A percentile compares a stretch with the other conserved stretches of the same genome.
phyloP scores from a whole-genome alignment of 2,113 vertebrate species.

The Columbina picui region DNA sequence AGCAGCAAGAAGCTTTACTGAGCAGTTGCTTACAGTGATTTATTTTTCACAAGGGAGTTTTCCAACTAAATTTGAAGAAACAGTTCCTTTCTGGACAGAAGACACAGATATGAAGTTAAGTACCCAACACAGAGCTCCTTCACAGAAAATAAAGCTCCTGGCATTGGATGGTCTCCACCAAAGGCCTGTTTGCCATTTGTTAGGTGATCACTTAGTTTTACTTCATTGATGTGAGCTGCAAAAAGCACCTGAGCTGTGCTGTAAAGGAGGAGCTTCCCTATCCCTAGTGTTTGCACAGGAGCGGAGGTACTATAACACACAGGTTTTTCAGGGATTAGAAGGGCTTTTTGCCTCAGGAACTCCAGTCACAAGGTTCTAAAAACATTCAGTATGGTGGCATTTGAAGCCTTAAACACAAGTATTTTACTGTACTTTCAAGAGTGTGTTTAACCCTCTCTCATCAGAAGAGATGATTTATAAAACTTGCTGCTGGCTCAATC shows the following conservation, averaged over 20 bases:
- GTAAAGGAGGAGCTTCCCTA: not conserved
- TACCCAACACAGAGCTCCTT: not conserved
- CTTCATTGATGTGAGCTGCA: not conserved
- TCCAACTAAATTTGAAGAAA: not conserved
- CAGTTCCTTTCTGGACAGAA: not conserved
- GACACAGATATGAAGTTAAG: not conserved
- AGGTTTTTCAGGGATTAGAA: fast-evolving
- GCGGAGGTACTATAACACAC: not conserved
- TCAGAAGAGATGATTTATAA: not conserved
- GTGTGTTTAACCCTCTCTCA: not conserved
- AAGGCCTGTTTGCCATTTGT: not conserved
- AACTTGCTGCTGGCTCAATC: not conserved
- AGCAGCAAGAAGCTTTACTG: not conserved
- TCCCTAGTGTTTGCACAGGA: fast-evolving
- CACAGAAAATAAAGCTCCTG: not conserved
- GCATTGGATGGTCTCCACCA: not conserved
- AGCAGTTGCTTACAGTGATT: not conserved
- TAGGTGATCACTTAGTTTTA: not conserved
- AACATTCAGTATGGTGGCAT: not conserved
- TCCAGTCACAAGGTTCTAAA: not conserved
- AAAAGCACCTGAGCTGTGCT: not conserved
- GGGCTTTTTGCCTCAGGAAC: not conserved
- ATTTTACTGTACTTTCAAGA: not conserved
- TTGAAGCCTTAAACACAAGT: not conserved
- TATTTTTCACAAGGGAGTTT: not conserved